Base-by-base conservation (phyloP, 2,888 invertebrate genomes). In the Drosophila limbata region DNA sequence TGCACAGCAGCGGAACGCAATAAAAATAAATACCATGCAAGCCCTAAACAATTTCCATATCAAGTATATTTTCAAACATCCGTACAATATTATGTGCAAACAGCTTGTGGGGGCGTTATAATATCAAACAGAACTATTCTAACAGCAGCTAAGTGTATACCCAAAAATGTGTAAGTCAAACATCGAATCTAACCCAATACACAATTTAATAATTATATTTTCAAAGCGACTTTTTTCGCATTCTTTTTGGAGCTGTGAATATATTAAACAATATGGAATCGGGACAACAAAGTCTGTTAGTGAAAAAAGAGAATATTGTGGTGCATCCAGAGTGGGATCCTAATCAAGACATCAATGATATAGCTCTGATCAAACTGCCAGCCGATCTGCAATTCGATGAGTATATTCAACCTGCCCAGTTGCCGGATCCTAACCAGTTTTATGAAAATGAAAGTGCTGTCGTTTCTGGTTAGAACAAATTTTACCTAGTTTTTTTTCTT, bases 321-420 rank as follows among this genome's bases (percentile, higher is more conserved):
- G 1, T 64, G 10, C 64, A 69, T 53, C 11, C 50, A 15, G 39
- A 40, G 6, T 63, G 2, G 1, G 15, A 33, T 3, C 0, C 0
- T 3, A 0, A 2, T 0, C 0, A n/a, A 2, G 0, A 0, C 0
- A 10, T 31, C 4, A 72, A 70, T 19, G 71, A 72, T 10, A 65
- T 72, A 40, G 71, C 71, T 1, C 11, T 72, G 10, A 56, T 72
- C 4, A 51, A 5, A 28, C 55, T 72, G 0, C 70, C 70, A 13
- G 21, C 39, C 9, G 47, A 56, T 13, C 17, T 72, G 15, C 31
- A 40, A 1, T 65, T 56, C 4, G 4, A 55, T 42, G 42, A 45
- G 0, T 70, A 60, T 39, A 60, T 72, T 8, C 48, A 37, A 13
- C 37, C 71, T 0, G 65, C 60, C 4, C 40, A 19, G 15, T 33